Evolutionary conservation across 2,113 vertebrate species (phyloP).

Genomic region (Podiceps cristatus): DNA sequence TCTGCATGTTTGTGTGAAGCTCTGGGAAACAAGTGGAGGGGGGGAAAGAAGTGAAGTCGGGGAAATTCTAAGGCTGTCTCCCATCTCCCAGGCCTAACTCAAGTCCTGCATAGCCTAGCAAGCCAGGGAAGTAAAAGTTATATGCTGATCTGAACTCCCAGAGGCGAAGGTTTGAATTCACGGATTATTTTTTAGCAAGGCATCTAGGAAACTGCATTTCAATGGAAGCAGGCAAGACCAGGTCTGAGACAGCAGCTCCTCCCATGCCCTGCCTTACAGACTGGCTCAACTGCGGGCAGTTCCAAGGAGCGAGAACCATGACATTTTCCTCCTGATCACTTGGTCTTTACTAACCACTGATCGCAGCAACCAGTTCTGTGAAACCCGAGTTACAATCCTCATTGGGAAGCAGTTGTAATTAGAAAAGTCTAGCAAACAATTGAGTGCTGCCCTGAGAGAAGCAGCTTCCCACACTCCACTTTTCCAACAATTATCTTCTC

Average conservation of each 20-base stretch:
- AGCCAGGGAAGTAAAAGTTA: neutral
- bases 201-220: neutral
- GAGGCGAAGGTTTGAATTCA: neutral
- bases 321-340: neutral
- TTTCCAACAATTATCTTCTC: neutral
- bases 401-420: neutral
- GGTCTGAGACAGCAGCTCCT: neutral
- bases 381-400: neutral
- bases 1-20: neutral
- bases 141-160: fast-evolving
- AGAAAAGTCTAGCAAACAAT: too few relatives aligned
- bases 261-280: neutral
- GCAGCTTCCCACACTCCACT: neutral
- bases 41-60: neutral
- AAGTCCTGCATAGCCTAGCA: neutral
- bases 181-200: neutral
- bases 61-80: neutral
- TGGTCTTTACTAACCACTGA: neutral
- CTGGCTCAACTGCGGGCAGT: neutral
- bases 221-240: neutral
- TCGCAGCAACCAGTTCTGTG: neutral
- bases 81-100: neutral
- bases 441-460: neutral
- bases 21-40: neutral
- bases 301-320: neutral